phyloP scores from a whole-genome alignment of 2,113 vertebrate genomes.

The Calonectris borealis region DNA sequence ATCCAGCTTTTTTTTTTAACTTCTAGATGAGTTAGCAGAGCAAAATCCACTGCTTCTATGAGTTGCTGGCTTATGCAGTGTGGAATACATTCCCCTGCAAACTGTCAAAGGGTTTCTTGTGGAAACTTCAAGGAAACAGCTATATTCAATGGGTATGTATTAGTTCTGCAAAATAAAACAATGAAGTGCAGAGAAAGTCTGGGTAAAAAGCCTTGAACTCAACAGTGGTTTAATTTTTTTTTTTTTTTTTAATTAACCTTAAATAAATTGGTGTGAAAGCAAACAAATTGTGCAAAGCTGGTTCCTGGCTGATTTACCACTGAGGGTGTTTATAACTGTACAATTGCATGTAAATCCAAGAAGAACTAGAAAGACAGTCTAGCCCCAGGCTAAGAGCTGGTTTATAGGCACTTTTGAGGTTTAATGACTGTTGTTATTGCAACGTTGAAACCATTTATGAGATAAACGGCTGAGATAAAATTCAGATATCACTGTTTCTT shows the following conservation, averaged over 20 bases:
- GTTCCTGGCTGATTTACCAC: neutral
- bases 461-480: constrained; percentile 38
- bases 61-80: neutral
- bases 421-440: neutral
- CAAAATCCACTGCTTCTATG: neutral
- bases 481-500: neutral
- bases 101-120: neutral
- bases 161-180: neutral
- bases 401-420: neutral
- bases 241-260: neutral
- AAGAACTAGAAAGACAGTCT: neutral
- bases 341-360: neutral
- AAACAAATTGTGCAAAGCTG: neutral
- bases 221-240: neutral
- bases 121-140: neutral
- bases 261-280: neutral
- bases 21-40: neutral
- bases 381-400: neutral
- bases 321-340: neutral
- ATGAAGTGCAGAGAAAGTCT: neutral
- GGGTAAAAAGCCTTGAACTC: neutral
- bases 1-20: neutral
- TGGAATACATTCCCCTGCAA: neutral
- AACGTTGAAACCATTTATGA: neutral
- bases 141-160: neutral